These are phyloP conservation scores for Scylla paramamosain DNA, from an alignment of 1,140 invertebrate species.

Conservation along the genomic window DNA sequence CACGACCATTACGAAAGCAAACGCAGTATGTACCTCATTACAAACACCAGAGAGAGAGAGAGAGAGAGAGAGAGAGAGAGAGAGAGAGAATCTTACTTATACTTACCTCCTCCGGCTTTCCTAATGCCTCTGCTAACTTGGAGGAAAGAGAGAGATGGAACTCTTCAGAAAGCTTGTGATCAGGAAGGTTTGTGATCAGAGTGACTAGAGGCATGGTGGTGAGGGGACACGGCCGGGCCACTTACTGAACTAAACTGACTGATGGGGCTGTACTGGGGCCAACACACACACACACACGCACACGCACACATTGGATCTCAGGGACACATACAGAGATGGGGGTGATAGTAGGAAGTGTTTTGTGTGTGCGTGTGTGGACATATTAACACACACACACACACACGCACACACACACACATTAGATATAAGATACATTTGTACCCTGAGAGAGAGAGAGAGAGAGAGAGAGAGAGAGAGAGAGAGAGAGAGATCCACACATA, in stretches of 20 bases:
- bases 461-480: no score
- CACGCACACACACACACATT: not conserved
- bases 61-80: conserved; percentile 2
- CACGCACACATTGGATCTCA: not conserved
- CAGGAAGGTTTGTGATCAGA: not conserved
- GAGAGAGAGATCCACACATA: no score
- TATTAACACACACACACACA: not conserved
- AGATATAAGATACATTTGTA: no score
- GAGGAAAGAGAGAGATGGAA: not conserved
- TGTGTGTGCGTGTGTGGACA: not conserved
- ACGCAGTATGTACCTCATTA: no score
- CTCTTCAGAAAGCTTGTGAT: not conserved
- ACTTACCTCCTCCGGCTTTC: not conserved
- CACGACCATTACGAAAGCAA: no score
- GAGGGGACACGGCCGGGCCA: not conserved
- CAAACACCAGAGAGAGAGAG: not conserved
- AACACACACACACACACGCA: not conserved
- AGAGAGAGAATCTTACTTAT: not conserved
- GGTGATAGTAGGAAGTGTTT: not conserved
- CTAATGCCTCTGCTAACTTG: not conserved
- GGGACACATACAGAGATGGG: not conserved
- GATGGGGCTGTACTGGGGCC: not conserved
- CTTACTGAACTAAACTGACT: not conserved
- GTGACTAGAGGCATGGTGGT: not conserved
- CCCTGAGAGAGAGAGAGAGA: no score